These are phyloP conservation scores for Valencia hispanica DNA, from an alignment of 2,797 vertebrate species.

Conservation along the genomic window DNA sequence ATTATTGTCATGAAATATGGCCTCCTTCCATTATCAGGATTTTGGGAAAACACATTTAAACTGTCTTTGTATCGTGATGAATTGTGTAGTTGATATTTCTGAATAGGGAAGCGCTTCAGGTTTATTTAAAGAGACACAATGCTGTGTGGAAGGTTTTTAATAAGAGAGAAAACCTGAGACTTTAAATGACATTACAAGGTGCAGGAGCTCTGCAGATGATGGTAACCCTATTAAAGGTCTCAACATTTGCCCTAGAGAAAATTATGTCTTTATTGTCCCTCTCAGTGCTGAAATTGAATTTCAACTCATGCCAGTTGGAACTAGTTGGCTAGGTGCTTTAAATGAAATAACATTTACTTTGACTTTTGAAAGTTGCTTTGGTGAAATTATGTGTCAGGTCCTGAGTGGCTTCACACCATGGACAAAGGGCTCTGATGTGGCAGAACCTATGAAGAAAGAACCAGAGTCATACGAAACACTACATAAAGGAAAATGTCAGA, in stretches of 20 bases:
- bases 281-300: background rate
- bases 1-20: no score
- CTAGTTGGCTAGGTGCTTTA: slow-evolving; percentile 29
- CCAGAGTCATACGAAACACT: slow-evolving; percentile 51
- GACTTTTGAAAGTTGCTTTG: slow-evolving; percentile 21
- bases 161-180: slow-evolving; percentile 3
- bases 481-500: background rate
- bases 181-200: slow-evolving; percentile 1
- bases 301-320: background rate
- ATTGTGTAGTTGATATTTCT: background rate
- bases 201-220: background rate
- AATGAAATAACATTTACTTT: slow-evolving; percentile 24
- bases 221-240: background rate
- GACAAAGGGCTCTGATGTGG: slow-evolving; percentile 26
- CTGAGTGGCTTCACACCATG: slow-evolving; percentile 22
- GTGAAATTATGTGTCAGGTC: slow-evolving; percentile 34
- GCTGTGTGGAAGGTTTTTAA: background rate
- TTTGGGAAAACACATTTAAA: no score
- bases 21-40: background rate
- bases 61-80: background rate
- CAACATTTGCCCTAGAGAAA: background rate
- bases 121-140: background rate
- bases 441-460: slow-evolving; percentile 30
- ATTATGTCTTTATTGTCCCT: background rate
- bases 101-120: background rate